phyloP scores from a whole-genome alignment of 1,140 invertebrate species.

The Ruditapes philippinarum region DNA sequence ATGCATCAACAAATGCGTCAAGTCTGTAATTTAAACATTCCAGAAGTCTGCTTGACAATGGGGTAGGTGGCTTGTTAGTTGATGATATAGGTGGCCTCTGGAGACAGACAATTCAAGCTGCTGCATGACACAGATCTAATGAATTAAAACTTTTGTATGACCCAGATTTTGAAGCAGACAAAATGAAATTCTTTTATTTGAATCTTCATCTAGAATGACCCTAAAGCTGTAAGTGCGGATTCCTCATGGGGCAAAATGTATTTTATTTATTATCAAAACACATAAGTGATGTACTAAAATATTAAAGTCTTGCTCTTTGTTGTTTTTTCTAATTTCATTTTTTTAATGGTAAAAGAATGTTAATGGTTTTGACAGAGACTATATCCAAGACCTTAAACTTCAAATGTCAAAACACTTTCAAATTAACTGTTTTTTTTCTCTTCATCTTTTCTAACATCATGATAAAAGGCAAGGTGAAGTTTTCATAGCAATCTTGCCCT shows the following conservation, averaged over 20 bases:
- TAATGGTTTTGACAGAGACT: conserved; percentile 35
- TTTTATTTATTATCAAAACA: background rate
- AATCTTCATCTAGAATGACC: too few relatives aligned
- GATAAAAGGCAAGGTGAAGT: conserved; percentile 32
- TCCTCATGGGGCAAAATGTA: too few relatives aligned
- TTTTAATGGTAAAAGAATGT: background rate
- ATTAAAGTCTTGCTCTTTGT: background rate
- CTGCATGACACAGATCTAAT: conserved; percentile 40
- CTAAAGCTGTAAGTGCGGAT: too few relatives aligned
- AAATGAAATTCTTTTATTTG: too few relatives aligned
- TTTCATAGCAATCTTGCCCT: conserved; percentile 21
- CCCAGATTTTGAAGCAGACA: background rate
- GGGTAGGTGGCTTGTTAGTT: conserved; percentile 32
- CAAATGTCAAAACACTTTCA: conserved; percentile 18
- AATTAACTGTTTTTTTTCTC: background rate
- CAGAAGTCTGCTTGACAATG: conserved; percentile 11
- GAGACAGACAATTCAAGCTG: conserved; percentile 30
- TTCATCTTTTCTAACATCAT: conserved; percentile 32
- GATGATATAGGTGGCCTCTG: conserved; percentile 45
- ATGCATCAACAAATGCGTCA: conserved; percentile 34
- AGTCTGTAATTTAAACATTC: conserved; percentile 57
- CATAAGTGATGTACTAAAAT: conserved; percentile 14
- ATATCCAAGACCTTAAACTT: background rate
- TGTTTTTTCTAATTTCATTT: background rate
- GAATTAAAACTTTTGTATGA: background rate